Conservation (phyloP, 2,797 vertebrate genomes). For the Sylvilagus floridanus region DNA sequence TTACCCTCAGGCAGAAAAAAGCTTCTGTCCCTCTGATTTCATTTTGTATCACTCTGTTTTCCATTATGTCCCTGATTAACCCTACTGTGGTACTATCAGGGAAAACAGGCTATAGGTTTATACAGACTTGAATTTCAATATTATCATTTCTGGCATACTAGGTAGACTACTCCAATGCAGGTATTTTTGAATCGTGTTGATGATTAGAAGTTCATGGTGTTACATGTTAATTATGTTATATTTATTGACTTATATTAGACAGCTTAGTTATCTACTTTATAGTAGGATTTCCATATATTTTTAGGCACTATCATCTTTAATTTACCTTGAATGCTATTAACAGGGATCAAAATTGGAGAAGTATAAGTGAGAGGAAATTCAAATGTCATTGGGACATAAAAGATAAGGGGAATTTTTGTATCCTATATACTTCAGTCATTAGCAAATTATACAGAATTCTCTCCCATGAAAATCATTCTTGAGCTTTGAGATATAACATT, state of each 20-base stretch:
- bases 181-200: neutral
- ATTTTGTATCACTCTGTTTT: neutral
- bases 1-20: neutral
- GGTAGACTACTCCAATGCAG: neutral
- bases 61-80: neutral
- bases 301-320: neutral
- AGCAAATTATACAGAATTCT: neutral
- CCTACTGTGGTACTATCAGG: neutral
- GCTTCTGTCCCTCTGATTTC: neutral
- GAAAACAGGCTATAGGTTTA: neutral
- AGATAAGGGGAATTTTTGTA: neutral
- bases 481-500: neutral
- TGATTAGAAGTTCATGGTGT: neutral
- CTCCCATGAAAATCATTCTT: neutral
- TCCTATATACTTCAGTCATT: neutral
- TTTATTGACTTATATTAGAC: neutral
- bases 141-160: neutral
- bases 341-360: neutral
- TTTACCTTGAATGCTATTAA: neutral
- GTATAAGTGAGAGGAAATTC: neutral
- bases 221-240: neutral
- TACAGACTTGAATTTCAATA: neutral
- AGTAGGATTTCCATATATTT: neutral
- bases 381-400: neutral
- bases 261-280: neutral